phyloP scores from a whole-genome alignment of 2,113 vertebrate species.

The Gavialis gangeticus region DNA sequence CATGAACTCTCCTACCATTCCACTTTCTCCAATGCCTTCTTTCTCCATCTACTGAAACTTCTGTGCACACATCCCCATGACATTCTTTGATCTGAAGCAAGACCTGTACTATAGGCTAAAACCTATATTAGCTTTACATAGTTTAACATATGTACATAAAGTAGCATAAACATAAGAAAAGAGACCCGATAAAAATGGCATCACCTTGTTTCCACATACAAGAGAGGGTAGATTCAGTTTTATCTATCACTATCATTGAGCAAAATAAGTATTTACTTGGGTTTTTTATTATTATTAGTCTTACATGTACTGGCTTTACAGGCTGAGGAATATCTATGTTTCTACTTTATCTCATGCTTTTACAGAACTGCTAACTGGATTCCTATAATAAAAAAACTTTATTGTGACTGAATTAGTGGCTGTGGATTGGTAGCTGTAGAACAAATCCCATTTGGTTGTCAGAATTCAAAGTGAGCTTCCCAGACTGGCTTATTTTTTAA shows the following conservation, averaged over 20 bases:
- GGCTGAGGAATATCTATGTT: not conserved
- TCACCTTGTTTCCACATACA: not conserved
- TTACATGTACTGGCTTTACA: not conserved
- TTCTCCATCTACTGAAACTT: not conserved
- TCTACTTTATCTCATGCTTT: not conserved
- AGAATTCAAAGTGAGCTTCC: not conserved
- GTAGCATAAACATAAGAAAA: too few relatives aligned
- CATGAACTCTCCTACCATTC: not conserved
- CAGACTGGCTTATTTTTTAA: not conserved
- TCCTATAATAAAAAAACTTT: not conserved
- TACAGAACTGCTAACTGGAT: not conserved
- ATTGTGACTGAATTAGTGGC: not conserved
- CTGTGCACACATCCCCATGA: not conserved
- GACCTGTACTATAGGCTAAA: not conserved
- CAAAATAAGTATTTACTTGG: not conserved
- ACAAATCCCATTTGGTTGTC: not conserved
- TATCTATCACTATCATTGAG: not conserved
- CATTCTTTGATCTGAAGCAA: not conserved
- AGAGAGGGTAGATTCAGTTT: not conserved
- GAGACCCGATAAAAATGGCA: not conserved
- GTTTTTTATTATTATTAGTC: not conserved
- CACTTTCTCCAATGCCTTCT: fast-evolving
- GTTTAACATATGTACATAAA: not conserved
- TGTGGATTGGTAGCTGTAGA: fast-evolving
- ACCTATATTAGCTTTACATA: not conserved